These are phyloP conservation scores for Nixonia krombeini DNA, from an alignment of 1,140 invertebrate genomes.

Conservation along the genomic window DNA sequence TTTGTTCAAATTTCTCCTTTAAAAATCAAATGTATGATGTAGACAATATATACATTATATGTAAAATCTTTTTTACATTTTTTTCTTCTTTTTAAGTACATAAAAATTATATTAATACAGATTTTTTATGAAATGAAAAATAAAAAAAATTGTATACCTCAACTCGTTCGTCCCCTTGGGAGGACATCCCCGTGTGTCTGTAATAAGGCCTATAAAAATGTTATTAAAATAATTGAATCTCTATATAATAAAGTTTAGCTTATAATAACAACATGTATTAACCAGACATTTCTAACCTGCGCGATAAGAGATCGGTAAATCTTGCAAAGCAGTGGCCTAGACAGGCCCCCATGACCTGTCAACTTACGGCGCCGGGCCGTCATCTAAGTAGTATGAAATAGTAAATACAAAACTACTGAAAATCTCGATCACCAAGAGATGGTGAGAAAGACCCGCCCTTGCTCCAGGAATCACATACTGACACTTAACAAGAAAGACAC, in stretches of 20 bases:
- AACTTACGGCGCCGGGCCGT: conserved; percentile 49
- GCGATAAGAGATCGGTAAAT: conserved; percentile 54
- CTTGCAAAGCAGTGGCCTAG: conserved; percentile 69
- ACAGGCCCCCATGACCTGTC: conserved; percentile 72
- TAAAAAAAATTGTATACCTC: no score
- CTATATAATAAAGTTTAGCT: neutral
- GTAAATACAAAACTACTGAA: neutral
- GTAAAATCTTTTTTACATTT: no score
- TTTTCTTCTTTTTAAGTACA: no score
- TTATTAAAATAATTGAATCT: conserved; percentile 1
- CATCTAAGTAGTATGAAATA: conserved; percentile 46
- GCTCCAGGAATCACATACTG: no score
- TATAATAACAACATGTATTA: neutral
- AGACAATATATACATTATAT: no score
- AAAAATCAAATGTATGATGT: no score
- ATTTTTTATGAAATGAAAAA: no score
- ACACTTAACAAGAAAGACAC: no score
- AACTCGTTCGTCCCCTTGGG: conserved; percentile 60
- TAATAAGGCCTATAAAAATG: conserved; percentile 52
- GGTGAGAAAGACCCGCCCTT: no score
- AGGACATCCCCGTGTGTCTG: conserved; percentile 57
- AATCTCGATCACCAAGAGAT: no score
- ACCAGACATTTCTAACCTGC: conserved; percentile 52
- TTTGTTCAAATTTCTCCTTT: no score
- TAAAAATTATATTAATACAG: no score